phyloP scores from a whole-genome alignment of 2,113 vertebrate genomes.

The Calidris pugnax region DNA sequence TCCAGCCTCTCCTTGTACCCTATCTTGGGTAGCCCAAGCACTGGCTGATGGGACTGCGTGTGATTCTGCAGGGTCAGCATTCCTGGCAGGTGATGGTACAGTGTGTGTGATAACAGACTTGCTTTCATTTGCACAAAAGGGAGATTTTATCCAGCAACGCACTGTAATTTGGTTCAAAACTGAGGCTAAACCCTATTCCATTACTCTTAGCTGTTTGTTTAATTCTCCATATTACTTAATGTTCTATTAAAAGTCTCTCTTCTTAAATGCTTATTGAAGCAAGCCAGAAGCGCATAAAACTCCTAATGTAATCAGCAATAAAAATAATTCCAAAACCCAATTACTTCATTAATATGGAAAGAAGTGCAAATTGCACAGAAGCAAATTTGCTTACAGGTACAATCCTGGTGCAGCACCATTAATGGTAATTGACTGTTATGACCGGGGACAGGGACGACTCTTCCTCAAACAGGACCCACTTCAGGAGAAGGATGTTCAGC shows the following conservation, averaged over 20 bases:
- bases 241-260: constrained; percentile 50
- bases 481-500: not conserved
- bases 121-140: not conserved
- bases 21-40: not conserved
- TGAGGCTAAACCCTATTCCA: constrained; percentile 41
- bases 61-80: not conserved
- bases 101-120: not conserved
- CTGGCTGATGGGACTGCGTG: not conserved
- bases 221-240: constrained; percentile 61
- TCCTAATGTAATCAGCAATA: constrained; percentile 21
- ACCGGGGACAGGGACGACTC: not conserved
- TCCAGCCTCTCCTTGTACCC: not conserved
- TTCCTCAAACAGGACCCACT: not conserved
- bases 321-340: constrained; percentile 14
- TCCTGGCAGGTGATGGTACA: not conserved
- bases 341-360: not conserved
- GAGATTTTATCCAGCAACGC: constrained; percentile 9
- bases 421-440: not conserved
- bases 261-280: constrained; percentile 67
- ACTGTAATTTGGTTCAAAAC: constrained; percentile 19
- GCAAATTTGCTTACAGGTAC: not conserved
- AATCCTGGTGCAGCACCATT: not conserved
- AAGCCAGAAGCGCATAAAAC: constrained; percentile 28
- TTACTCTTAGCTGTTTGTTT: constrained; percentile 66
- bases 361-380: not conserved